Conservation (phyloP, 92 coral and sea anemone genomes). For the Epizoanthus scotinus region DNA sequence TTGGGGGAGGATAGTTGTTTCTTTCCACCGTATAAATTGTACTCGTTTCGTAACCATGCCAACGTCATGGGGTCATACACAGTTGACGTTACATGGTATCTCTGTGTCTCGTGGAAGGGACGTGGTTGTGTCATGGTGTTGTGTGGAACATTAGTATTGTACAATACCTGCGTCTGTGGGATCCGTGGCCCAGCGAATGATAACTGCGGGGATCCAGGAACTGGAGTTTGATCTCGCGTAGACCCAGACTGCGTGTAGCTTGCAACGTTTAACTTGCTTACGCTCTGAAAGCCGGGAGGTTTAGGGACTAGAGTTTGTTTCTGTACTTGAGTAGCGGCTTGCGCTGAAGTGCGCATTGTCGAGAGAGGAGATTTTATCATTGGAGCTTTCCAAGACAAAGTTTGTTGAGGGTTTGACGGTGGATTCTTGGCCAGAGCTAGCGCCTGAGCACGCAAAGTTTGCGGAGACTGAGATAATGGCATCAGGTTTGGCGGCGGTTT, state of each 20-base stretch:
- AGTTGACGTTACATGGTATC: constrained; percentile 3
- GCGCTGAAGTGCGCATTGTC: constrained; percentile 29
- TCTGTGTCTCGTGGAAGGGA: not conserved
- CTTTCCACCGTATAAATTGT: not conserved
- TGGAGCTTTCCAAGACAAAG: not conserved
- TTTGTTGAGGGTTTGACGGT: not conserved
- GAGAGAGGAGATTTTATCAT: not conserved
- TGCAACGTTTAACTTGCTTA: constrained; percentile 4
- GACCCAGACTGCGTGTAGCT: constrained; percentile 3
- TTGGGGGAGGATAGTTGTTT: not conserved
- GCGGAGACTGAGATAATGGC: not conserved
- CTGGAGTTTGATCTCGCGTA: not conserved
- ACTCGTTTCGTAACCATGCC: constrained; percentile 40
- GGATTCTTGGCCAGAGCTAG: not conserved
- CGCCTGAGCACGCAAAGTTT: not conserved
- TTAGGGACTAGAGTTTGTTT: not conserved
- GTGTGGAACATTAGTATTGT: not conserved
- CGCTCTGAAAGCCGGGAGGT: not conserved
- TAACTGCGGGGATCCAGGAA: not conserved
- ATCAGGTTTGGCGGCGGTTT: not conserved
- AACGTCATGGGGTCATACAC: constrained; percentile 36
- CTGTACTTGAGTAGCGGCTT: constrained; percentile 27
- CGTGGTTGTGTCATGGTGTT: constrained; percentile 1
- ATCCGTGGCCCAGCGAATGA: not conserved
- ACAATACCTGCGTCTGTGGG: constrained; percentile 32